Conservation (phyloP, 2,113 vertebrate species). For the Apodemus sylvaticus region DNA sequence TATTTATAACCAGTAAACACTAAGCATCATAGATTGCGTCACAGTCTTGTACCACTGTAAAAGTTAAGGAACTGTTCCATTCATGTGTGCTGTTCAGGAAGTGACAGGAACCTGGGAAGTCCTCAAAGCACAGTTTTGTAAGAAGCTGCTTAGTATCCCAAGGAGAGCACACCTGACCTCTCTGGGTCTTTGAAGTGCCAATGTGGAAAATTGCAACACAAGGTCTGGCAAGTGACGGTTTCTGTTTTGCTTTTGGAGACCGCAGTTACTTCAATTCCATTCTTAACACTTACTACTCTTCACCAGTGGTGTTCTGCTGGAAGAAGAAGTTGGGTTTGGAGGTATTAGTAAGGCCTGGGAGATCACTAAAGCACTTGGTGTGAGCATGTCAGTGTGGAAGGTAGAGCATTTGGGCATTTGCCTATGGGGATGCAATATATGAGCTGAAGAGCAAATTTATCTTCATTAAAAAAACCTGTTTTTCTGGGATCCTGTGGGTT, state of each 20-base stretch:
- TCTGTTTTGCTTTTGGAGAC: constrained; percentile 60
- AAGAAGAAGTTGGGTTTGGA: neutral
- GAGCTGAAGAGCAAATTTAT: neutral
- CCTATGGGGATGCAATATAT: neutral
- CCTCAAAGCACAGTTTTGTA: constrained; percentile 52
- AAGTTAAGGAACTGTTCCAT: constrained; percentile 10
- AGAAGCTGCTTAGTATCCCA: constrained; percentile 53
- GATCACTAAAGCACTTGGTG: neutral
- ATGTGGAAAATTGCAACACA: constrained; percentile 56
- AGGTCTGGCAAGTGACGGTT: constrained; percentile 49
- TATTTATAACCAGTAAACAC: neutral
- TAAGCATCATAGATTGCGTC: neutral
- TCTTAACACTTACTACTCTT: constrained; percentile 6
- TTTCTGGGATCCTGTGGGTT: neutral
- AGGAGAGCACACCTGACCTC: constrained; percentile 31
- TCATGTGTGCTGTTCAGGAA: constrained; percentile 36
- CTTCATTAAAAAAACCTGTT: neutral
- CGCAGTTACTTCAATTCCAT: neutral
- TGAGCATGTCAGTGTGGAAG: neutral
- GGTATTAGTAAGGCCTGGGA: neutral
- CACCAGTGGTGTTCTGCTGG: neutral
- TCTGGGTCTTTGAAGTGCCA: constrained; percentile 36
- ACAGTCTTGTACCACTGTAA: neutral
- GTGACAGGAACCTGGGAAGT: constrained; percentile 64
- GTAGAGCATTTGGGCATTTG: neutral